These are phyloP conservation scores for Deilephila porcellus DNA, from an alignment of 2,888 invertebrate species.

Conservation along the genomic window DNA sequence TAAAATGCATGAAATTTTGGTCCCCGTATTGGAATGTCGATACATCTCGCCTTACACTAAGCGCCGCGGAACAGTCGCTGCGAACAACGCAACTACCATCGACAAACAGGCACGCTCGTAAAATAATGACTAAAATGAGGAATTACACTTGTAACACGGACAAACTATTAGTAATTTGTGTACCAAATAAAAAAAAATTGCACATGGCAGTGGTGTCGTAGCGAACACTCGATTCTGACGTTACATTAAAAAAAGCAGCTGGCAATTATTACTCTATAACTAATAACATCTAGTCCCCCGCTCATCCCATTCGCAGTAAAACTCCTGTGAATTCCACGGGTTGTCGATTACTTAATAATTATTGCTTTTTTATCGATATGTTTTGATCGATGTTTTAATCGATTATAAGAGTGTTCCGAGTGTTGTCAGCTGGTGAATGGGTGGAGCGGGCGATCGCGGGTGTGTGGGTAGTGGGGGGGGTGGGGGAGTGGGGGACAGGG, in stretches of 20 bases:
- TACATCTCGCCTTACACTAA: conserved; percentile 44
- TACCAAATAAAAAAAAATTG: conserved; percentile 71
- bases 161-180: conserved; percentile 70
- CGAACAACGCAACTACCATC: conserved; percentile 63
- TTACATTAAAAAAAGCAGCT: conserved; percentile 79
- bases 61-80: conserved; percentile 61
- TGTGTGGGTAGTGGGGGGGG: conserved; percentile 44
- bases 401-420: not conserved
- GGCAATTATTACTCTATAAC: conserved; percentile 77
- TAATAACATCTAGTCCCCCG: conserved; percentile 76
- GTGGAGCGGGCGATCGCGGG: conserved; percentile 25
- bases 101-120: conserved; percentile 67
- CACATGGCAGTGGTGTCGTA: conserved; percentile 82
- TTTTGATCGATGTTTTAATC: not conserved
- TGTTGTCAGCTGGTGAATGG: conserved; percentile 9
- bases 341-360: not conserved
- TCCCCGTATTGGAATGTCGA: conserved; percentile 80
- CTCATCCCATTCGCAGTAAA: conserved; percentile 53
- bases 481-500: conserved; percentile 48
- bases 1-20: conserved; percentile 67
- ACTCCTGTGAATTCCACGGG: not conserved
- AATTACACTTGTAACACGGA: conserved; percentile 68
- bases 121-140: conserved; percentile 74
- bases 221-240: conserved; percentile 76
- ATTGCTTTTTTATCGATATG: conserved; percentile 1